Evolutionary conservation across 2,113 vertebrate species (phyloP), one percentile per base, ranked within the genome.

Genomic region (Thalassarche chlororhynchos): DNA sequence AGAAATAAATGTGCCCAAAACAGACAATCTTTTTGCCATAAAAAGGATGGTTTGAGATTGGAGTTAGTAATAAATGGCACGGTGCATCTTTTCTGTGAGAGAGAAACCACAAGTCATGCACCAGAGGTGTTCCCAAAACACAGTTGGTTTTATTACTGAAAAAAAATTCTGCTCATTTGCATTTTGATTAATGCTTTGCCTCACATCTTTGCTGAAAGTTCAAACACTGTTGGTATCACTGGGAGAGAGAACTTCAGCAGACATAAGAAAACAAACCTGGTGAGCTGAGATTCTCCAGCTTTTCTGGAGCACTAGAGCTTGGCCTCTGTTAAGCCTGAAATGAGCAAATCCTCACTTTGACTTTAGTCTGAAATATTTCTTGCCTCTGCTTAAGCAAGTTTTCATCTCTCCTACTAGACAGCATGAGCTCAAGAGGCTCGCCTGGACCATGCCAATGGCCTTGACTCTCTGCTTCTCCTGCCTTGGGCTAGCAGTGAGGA

Each of bases 171-270:
- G 17, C 24, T 83, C 7, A 23, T 85, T 91, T 91, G 28, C 64
- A 36, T 82, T 93, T 91, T 91, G 42, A 24, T 66, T 10, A 69
- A 12, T n/a, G n/a, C 70, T 82, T 54, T 77, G 25, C 38, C 32
- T 66, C 46, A 2, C 5, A 5, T 38, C 36, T 91, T 87, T 77
- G 23, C 32, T 82, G 62, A 49, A 93, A 78, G 40, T 84, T 95
- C 61, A 66, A 26, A 49, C 2, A 1, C 17, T 80, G 1, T 31
- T 2, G 0, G n/a, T 66, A 5, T 60, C 17, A 5, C 16, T 52
- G 52, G 25, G 46, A 77, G 79, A 38, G 57, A 87, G 75, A 70
- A 38, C 6, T 79, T 91, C 14, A 78, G 42, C 46, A 93, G 51
- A 31, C 4, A 5, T 34, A 25, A 64, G 28, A 44, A 71, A 82